phyloP scores from a whole-genome alignment of 2,888 invertebrate genomes.

The Encarsia formosa region DNA sequence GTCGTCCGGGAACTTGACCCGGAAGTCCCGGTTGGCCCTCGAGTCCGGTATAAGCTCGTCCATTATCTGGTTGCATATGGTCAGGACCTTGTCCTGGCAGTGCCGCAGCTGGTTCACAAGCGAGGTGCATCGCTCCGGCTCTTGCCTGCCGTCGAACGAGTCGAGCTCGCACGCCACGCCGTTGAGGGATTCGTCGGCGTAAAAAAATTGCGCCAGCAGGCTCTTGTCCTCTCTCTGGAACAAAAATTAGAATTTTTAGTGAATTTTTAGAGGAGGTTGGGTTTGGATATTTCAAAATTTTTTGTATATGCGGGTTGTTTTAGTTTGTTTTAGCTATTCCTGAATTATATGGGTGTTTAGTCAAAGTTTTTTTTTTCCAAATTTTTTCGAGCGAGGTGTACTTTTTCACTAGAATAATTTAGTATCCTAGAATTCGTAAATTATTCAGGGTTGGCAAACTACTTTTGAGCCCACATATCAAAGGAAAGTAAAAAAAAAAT shows the following conservation, averaged over 20 bases:
- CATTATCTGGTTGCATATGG: conserved; percentile 92
- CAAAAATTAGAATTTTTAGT: neutral
- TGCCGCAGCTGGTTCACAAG: conserved; percentile 92
- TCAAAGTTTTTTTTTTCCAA: too few relatives aligned
- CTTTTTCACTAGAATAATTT: too few relatives aligned
- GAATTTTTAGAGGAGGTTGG: too few relatives aligned
- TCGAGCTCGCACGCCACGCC: conserved; percentile 94
- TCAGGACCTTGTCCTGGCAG: conserved; percentile 87
- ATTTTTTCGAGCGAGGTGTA: too few relatives aligned
- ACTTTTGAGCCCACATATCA: too few relatives aligned
- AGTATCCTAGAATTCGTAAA: too few relatives aligned
- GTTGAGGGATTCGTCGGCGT: conserved; percentile 95
- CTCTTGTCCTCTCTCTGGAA: conserved; percentile 86
- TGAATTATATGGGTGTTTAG: too few relatives aligned
- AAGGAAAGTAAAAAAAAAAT: too few relatives aligned
- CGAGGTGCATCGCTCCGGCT: conserved; percentile 92
- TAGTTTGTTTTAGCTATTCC: too few relatives aligned
- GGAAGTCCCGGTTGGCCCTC: conserved; percentile 87
- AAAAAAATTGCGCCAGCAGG: conserved; percentile 92
- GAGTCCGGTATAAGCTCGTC: conserved; percentile 83
- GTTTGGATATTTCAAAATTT: too few relatives aligned
- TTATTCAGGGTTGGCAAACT: too few relatives aligned
- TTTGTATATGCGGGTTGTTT: too few relatives aligned
- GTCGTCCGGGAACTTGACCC: conserved; percentile 98
- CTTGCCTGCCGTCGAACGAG: conserved; percentile 98